Evolutionary conservation across 2,797 vertebrate genomes (phyloP), one percentile per base, ranked within the genome.

Genomic region (Sebastes melanostomus): DNA sequence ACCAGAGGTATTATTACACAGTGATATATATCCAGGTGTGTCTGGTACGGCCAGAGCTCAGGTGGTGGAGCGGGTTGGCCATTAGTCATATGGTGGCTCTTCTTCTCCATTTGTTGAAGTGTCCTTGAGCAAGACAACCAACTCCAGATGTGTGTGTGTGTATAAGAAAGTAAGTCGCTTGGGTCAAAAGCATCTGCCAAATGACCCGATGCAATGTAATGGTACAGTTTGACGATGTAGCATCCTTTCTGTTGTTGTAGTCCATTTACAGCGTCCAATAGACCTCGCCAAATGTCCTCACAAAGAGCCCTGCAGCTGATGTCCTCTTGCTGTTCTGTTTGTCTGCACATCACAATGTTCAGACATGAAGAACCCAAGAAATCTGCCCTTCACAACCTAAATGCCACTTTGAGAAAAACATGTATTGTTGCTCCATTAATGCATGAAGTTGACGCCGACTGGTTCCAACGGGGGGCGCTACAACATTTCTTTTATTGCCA

Each of bases 401-500:
- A 55, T n/a, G 11, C 4, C 14, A 60, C 54, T 42, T 29, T 62
- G 25, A 54, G 30, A 14, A 36, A 46, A 62, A 62, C 69, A 27
- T 68, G 9, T 24, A 42, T 38, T 68, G 54, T 75, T 66, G 22
- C 32, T 70, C 7, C 24, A 50, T 54, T 69, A 29, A 63, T 10
- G 4, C n/a, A 67, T 30, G 4, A n/a, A 18, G 24, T 29, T 69
- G 13, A 65, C 6, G 50, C 50, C 29, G 29, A 34, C 18, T 71
- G 20, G 20, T 36, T 11, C 72, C 71, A 66, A 77, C 63, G 59
- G 24, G 55, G 52, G 77, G 34, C 13, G 14, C 54, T 58, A 62
- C n/a, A 36, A 38, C 69, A 61, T 75, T 72, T 82, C 12, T 75
- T 77, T 84, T 52, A 68, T 73, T 80, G 52, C 25, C 24, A 29